Percentiles rank a stretch among this genome's conserved stretches.
Conservation (phyloP, 2,113 vertebrate genomes). For the Cavia porcellus region DNA sequence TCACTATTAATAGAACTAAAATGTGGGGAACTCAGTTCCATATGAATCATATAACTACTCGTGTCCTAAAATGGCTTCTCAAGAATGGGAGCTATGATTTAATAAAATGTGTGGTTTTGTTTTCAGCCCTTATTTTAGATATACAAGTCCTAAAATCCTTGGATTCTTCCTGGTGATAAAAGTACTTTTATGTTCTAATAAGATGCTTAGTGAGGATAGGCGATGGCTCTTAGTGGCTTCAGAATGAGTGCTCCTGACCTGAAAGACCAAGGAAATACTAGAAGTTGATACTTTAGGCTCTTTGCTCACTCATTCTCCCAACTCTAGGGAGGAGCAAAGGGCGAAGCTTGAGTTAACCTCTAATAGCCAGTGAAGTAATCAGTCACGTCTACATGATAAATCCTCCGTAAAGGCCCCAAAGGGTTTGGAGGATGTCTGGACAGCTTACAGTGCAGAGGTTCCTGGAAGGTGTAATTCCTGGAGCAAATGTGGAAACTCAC, state of each 20-base stretch:
- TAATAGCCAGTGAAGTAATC: background rate
- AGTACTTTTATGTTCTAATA: background rate
- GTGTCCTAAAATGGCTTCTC: background rate
- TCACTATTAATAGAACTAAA: background rate
- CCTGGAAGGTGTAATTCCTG: background rate
- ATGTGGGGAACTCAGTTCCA: background rate
- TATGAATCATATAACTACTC: background rate
- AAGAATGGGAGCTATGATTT: background rate
- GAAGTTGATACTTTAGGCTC: background rate
- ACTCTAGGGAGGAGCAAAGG: background rate
- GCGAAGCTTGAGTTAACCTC: background rate
- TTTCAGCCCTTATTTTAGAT: background rate
- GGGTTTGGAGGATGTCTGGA: background rate
- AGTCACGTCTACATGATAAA: background rate
- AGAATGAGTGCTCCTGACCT: fast-evolving
- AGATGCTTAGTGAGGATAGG: background rate
- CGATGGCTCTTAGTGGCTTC: background rate
- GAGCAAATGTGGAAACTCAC: background rate
- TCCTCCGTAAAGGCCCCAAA: background rate
- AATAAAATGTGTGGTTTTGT: background rate
- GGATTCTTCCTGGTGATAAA: background rate
- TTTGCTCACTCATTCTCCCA: too few relatives aligned
- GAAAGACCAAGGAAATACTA: background rate
- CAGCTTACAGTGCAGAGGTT: background rate
- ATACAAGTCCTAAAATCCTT: background rate